Evolutionary conservation across 2,888 invertebrate genomes (phyloP).

Genomic region (Quadroppia sp.): DNA sequence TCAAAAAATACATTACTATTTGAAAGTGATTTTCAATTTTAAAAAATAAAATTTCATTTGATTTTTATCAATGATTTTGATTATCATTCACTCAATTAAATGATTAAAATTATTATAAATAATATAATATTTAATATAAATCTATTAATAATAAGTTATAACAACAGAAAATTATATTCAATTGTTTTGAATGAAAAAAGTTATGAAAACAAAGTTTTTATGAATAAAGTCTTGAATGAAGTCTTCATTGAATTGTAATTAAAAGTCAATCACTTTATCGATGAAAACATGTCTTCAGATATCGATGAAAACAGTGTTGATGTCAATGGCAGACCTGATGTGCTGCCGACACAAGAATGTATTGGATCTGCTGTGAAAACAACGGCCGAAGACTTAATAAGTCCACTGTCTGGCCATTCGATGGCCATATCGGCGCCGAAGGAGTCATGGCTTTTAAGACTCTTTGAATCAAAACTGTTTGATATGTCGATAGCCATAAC

Average conservation of each 20-base stretch:
- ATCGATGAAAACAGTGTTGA: constrained; percentile 2
- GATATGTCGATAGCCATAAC: constrained; percentile 98
- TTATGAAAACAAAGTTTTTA: not conserved
- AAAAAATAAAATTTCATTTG: too few relatives aligned
- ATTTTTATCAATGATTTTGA: too few relatives aligned
- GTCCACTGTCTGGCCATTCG: constrained; percentile 1
- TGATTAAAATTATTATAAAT: not conserved
- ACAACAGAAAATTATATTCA: too few relatives aligned
- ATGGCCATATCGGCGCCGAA: constrained; percentile 48
- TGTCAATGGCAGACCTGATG: not conserved
- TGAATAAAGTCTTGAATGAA: not conserved
- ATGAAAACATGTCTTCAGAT: constrained; percentile 1
- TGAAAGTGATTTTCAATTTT: not conserved
- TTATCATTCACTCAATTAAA: not conserved
- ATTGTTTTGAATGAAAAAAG: too few relatives aligned
- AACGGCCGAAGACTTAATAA: not conserved
- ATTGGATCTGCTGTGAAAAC: not conserved
- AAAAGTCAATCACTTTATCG: not conserved
- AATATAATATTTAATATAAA: not conserved
- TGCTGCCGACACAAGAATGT: not conserved
- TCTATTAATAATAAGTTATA: too few relatives aligned
- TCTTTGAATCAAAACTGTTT: constrained; percentile 96
- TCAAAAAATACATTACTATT: not conserved
- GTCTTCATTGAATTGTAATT: not conserved
- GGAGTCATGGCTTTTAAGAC: constrained; percentile 65